Conservation (phyloP, 1,140 invertebrate genomes). For the Platyura marginata region DNA sequence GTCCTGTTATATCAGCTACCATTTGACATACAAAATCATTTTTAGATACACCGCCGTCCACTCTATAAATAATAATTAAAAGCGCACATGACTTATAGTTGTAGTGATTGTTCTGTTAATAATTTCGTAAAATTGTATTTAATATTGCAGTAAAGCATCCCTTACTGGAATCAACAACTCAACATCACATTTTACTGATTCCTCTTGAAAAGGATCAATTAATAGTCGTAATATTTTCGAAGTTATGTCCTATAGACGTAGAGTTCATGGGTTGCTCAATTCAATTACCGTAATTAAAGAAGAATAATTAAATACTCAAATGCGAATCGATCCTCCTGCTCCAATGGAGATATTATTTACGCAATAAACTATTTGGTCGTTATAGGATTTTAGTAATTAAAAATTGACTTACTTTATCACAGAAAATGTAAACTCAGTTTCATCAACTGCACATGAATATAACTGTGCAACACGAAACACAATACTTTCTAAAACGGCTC, state of each 20-base stretch:
- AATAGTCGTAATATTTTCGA: too few species aligned
- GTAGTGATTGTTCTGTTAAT: too few species aligned
- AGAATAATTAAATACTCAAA: background rate
- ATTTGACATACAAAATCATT: conserved; percentile 83
- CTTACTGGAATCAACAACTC: background rate
- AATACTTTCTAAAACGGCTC: conserved; percentile 72
- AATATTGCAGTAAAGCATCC: background rate
- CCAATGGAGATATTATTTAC: background rate
- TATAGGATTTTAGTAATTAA: conserved; percentile 5
- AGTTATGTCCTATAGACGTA: too few species aligned
- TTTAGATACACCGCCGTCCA: conserved; percentile 83
- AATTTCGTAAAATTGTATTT: too few species aligned
- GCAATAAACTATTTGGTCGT: conserved; percentile 1
- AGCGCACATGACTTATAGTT: too few species aligned
- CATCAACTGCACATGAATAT: conserved; percentile 43
- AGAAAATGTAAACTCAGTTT: conserved; percentile 38
- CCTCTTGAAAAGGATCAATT: too few species aligned
- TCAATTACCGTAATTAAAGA: too few species aligned
- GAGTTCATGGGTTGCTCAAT: too few species aligned
- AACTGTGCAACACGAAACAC: conserved; percentile 67
- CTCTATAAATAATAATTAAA: conserved; percentile 31
- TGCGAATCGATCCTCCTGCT: background rate
- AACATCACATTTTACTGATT: too few species aligned
- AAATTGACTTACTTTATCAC: conserved; percentile 34
- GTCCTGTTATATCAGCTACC: conserved; percentile 58